Evolutionary conservation across 2,888 invertebrate species (phyloP).

Genomic region (Drosophila birchii): DNA sequence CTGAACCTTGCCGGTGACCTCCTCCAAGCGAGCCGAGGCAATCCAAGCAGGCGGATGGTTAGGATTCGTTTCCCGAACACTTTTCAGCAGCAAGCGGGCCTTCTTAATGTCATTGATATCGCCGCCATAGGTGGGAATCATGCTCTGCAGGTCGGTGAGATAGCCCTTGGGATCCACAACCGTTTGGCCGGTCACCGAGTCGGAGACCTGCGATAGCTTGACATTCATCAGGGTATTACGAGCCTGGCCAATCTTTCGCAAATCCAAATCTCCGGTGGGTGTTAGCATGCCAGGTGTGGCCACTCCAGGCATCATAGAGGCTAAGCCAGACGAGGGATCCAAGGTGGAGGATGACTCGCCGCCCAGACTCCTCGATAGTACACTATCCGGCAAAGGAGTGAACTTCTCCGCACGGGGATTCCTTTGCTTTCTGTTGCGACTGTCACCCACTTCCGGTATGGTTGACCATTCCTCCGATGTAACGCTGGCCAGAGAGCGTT

Average conservation of each 20-base stretch:
- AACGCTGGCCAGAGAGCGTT: constrained; percentile 92
- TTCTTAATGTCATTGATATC: constrained; percentile 99
- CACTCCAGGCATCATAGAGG: constrained; percentile 94
- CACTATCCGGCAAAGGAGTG: constrained; percentile 98
- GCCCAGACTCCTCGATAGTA: constrained; percentile 93
- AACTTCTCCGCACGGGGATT: constrained; percentile 98
- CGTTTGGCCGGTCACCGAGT: constrained; percentile 99
- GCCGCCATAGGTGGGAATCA: constrained; percentile 99
- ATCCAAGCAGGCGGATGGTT: constrained; percentile 99
- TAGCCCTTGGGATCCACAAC: constrained; percentile 99
- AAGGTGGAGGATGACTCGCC: constrained; percentile 92
- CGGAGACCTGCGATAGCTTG: constrained; percentile 97
- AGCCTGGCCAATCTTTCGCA: constrained; percentile 99
- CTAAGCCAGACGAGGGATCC: constrained; percentile 93
- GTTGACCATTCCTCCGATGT: constrained; percentile 98
- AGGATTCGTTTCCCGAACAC: constrained; percentile 98
- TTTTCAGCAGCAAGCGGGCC: constrained; percentile 96
- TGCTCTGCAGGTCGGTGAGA: constrained; percentile 99
- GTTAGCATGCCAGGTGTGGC: constrained; percentile 94
- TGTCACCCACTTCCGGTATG: constrained; percentile 99
- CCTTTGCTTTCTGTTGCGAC: constrained; percentile 97
- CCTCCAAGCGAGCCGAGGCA: constrained; percentile 98
- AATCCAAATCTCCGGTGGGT: constrained; percentile 96
- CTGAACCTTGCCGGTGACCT: constrained; percentile 97
- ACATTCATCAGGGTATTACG: constrained; percentile 99